These are phyloP conservation scores for Todiramphus saurophagus DNA, from an alignment of 2,113 vertebrate genomes.

Conservation along the genomic window DNA sequence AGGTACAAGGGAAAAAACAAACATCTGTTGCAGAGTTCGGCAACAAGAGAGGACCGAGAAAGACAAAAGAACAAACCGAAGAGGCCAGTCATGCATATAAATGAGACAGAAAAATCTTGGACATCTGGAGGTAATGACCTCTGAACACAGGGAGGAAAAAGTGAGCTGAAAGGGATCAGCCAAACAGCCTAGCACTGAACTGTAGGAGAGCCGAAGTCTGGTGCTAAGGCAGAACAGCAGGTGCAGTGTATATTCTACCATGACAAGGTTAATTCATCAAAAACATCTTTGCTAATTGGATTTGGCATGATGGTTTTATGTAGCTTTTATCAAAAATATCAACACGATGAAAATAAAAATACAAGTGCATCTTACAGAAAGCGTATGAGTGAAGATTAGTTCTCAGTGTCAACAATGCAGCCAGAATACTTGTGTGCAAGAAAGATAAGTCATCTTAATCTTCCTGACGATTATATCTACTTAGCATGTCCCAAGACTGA, in stretches of 20 bases:
- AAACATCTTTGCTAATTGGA: constrained; percentile 51
- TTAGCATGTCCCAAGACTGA: neutral
- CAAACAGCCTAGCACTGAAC: constrained; percentile 2
- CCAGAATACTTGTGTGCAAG: neutral
- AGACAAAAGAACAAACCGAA: constrained; percentile 35
- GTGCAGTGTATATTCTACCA: neutral
- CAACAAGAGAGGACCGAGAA: neutral
- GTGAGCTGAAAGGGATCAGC: constrained; percentile 23
- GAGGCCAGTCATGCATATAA: constrained; percentile 34
- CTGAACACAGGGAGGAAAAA: constrained; percentile 16
- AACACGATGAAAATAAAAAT: neutral
- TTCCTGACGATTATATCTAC: neutral
- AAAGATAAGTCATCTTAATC: neutral
- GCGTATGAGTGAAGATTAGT: neutral
- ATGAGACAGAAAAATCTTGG: constrained; percentile 36
- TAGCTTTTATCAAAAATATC: neutral
- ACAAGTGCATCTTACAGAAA: neutral
- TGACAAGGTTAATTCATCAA: constrained; percentile 53
- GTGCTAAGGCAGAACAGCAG: constrained; percentile 15
- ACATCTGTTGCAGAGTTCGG: constrained; percentile 23
- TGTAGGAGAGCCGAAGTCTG: constrained; percentile 33
- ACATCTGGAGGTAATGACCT: constrained; percentile 27
- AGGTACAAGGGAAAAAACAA: constrained; percentile 16
- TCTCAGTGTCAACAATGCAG: neutral
- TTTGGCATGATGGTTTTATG: constrained; percentile 25